Base-by-base conservation (phyloP, 2,888 invertebrate genomes). In the Troides helena region DNA sequence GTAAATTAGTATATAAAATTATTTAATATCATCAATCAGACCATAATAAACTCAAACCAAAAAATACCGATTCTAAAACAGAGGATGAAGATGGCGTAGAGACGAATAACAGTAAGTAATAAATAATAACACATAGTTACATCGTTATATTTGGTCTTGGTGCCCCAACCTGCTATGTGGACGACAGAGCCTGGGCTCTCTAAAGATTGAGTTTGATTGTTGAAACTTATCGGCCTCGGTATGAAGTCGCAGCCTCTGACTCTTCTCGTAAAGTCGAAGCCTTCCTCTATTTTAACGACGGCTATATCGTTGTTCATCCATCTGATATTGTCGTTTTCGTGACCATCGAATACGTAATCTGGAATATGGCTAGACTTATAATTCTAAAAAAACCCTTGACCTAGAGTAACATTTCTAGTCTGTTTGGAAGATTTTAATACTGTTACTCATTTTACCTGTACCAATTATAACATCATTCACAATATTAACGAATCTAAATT, bases 251-350 rank as follows among this genome's bases (percentile, higher is more conserved):
- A 91, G 2, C 90, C 90, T 61, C 81, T 78, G 3, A 90, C 80
- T 17, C 86, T 79, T 36, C 89, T 77, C 1, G 78, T 83, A 70
- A 90, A 90, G 68, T 90, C 89, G 61, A 91, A 91, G 0, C 88
- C 87, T 25, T 88, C 89, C 69, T 90, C 90, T 0, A 90, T 77
- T 68, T 88, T 90, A 0, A 90, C 89, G 0, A 91, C 80, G 0
- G 90, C 90, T 8, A 91, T 89, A 72, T 91, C 90, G 70, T 90
- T 89, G 80, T 88, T 89, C 90, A 91, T 89, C 90, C 90, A 91
- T 68, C 88, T 79, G 23, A 91, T 87, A 70, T 90, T 90, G 71
- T 90, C 90, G 65, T 90, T 89, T 67, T 89, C 87, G 62, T 90
- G 89, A 0, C 90, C 90, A 50, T 91, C 90, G 67, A 90, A 91